Percentiles rank a stretch among this genome's conserved stretches.
Evolutionary conservation across 2,113 vertebrate genomes (phyloP).

Genomic region (Gopherus evgoodei): DNA sequence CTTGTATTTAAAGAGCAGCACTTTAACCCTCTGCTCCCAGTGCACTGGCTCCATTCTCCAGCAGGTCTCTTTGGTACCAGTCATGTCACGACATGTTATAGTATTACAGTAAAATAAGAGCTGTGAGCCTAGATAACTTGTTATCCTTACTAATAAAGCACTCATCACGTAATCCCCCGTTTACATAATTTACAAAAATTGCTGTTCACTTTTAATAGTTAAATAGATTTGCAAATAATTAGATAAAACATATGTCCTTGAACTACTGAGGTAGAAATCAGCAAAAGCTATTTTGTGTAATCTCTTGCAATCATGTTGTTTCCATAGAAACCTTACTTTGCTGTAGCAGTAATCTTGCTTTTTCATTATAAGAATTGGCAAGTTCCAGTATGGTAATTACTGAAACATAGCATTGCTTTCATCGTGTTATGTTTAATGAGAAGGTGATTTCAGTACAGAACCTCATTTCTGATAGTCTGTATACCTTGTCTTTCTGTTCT

Average conservation of each 20-base stretch:
- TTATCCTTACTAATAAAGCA: background rate
- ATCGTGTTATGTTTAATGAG: background rate
- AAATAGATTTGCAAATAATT: background rate
- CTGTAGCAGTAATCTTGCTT: slow-evolving; percentile 27
- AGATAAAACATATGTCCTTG: background rate
- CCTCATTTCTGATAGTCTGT: background rate
- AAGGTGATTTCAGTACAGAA: background rate
- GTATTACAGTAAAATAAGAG: background rate
- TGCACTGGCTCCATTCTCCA: background rate
- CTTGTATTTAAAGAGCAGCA: background rate
- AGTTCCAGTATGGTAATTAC: background rate
- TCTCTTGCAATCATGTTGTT: background rate
- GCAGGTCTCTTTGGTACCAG: background rate
- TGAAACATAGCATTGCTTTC: background rate
- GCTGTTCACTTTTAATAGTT: slow-evolving; percentile 1
- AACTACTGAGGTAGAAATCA: background rate
- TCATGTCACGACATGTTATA: fast-evolving
- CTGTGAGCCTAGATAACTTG: background rate
- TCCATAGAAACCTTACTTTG: slow-evolving; percentile 48
- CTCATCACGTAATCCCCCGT: background rate
- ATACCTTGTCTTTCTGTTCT: background rate
- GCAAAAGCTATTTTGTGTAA: slow-evolving; percentile 6
- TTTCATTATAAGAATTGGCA: slow-evolving; percentile 2
- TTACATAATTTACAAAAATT: background rate
- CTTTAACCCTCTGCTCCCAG: fast-evolving